Evolutionary conservation across 2,888 invertebrate genomes (phyloP).

Genomic region (Smittia aterrima): DNA sequence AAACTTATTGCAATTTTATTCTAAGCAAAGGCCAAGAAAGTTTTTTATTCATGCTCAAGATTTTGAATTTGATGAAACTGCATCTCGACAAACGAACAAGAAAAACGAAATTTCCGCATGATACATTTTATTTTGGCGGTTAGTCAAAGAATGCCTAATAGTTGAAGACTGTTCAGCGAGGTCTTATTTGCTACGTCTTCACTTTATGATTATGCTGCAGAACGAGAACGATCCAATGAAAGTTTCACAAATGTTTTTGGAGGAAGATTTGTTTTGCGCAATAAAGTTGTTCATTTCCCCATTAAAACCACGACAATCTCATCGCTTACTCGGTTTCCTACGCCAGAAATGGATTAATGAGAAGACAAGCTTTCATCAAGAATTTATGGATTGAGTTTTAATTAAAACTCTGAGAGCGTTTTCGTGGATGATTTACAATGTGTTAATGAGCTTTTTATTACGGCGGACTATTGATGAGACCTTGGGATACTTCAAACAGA

Average conservation of each 20-base stretch:
- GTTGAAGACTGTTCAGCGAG: background rate
- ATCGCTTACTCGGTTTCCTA: too few relatives aligned
- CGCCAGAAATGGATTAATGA: background rate
- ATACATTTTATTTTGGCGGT: conserved; percentile 35
- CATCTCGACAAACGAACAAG: background rate
- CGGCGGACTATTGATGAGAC: too few relatives aligned
- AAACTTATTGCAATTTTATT: conserved; percentile 10
- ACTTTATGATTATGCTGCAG: conserved; percentile 12
- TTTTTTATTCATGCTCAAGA: background rate
- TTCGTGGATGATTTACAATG: background rate
- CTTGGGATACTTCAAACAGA: too few relatives aligned
- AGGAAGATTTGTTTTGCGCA: too few relatives aligned
- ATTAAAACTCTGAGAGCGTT: background rate
- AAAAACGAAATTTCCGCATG: conserved; percentile 31
- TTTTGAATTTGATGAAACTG: conserved; percentile 32
- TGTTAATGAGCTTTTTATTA: background rate
- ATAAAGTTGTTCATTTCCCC: background rate
- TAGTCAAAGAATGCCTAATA: conserved; percentile 37
- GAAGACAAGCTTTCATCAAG: background rate
- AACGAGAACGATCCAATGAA: background rate
- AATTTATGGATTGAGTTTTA: background rate
- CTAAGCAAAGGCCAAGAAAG: conserved; percentile 19
- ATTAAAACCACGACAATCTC: background rate
- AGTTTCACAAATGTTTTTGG: background rate
- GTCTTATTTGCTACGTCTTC: background rate